Evolutionary conservation across 2,113 vertebrate species (phyloP), one percentile per base, ranked within the genome.

Genomic region (Melanotaenia duboulayi): DNA sequence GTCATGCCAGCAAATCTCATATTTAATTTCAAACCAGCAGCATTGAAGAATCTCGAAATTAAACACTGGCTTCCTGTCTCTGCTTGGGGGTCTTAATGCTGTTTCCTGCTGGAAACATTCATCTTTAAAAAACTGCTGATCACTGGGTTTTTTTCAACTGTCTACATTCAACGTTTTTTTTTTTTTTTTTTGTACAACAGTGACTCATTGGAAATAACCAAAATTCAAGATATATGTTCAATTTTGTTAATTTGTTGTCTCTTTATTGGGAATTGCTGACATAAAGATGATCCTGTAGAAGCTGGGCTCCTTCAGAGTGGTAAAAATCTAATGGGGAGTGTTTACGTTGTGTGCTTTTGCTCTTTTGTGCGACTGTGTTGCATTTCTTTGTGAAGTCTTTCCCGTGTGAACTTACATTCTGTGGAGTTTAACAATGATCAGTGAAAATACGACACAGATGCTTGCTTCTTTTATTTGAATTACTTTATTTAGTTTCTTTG

Each of bases 401-500:
- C 57, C 23, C 8, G 16, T 48, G 24, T 68, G 16, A 37, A 37
- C 23, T 9, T 32, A 55, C 11, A 44, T 25, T 44, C n/a, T 72
- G 58, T 52, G 11, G 39, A 55, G 19, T 39, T 35, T 17, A 58
- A 48, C 13, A 64, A 56, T 39, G 25, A 63, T 48, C 23, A 14
- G 22, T 23, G 17, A 2, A 55, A 42, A 46, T 32, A 32, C 39
- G 10, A 23, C 48, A 64, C 9, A 16, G 12, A 17, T 40, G 42
- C 11, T 3, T 56, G 50, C 10, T 14, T 0, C 0, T 6, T 25
- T 42, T n/a, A 7, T 61, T 44, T 57, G 32, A 0, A 11, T 2
- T 1, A 12, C 6, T 64, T 63, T 73, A 55, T 73, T 25, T 10
- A 1, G 9, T n/a, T 19, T 44, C 11, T 4, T 44, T 6, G 42